Evolutionary conservation across 2,113 vertebrate genomes (phyloP), one percentile per base, ranked within the genome.

Genomic region (Calypte anna): DNA sequence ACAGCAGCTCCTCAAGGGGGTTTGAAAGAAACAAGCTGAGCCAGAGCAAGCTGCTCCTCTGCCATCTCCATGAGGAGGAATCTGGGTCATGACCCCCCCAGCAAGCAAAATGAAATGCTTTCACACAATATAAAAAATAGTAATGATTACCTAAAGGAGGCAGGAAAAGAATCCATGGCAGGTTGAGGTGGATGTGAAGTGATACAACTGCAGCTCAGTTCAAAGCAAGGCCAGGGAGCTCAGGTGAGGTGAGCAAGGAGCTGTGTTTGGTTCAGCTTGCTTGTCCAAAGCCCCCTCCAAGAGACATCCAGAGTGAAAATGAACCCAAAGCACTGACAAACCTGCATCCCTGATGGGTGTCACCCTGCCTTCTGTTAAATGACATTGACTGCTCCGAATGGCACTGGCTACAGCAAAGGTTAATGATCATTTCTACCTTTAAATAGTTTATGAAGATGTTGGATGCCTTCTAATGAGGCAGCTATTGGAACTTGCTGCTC

Each of bases 381-480:
- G 54, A 40, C 85, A 84, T 36, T 67, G 81, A 75, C 95, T 17
- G 5, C 59, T 68, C 77, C 7, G 28, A 85, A 48, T 51, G 38
- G 54, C 91, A 94, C 44, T 86, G 15, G 82, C 93, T 93, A 25
- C 91, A 78, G 82, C 86, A 88, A 96, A 96, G 93, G 93, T 96
- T 96, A 96, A 96, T 82, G 91, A 90, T 58, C 10, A 92, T 95
- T 92, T 79, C 92, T 94, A 62, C 80, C 73, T 96, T 92, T 96
- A 94, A 97, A 96, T 96, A 96, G 80, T 96, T 97, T 84, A 97
- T 96, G 94, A 95, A 86, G 79, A 79, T 88, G 28, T 82, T 83
- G 93, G 88, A 82, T 91, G 54, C 76, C 77, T 94, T 92, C 91
- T 91, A 92, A 84, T 63, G 73, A 91, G 61, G 74, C 75, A 82